These are phyloP conservation scores for Bombycilla garrulus DNA, from an alignment of 2,113 vertebrate genomes.

Conservation along the genomic window DNA sequence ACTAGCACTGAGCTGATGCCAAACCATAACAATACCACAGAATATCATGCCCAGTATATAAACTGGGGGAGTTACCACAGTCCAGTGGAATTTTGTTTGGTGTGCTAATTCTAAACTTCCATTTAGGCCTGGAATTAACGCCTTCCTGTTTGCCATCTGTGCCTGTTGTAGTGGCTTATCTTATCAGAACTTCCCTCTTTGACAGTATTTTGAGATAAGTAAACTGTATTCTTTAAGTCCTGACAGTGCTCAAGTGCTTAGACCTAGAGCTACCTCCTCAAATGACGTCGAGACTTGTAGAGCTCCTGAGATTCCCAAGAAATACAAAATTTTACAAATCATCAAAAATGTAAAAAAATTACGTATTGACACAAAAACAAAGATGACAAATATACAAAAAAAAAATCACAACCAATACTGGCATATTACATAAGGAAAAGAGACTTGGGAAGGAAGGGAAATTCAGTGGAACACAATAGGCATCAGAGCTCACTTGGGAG, in stretches of 20 bases:
- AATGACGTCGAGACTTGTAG: rapidly evolving
- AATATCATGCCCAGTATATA: background rate
- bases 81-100: background rate
- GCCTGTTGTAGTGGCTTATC: background rate
- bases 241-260: background rate
- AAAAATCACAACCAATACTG: background rate
- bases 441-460: background rate
- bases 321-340: background rate
- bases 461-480: background rate
- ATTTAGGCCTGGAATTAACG: background rate
- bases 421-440: background rate
- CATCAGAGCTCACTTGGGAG: rapidly evolving
- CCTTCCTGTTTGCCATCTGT: background rate
- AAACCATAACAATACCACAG: too few species aligned
- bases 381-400: background rate
- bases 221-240: background rate
- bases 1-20: too few species aligned
- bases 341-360: rapidly evolving
- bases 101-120: background rate
- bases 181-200: background rate
- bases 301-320: background rate
- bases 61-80: background rate
- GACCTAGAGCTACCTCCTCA: background rate
- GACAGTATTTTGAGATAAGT: background rate
- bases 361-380: background rate